Evolutionary conservation across 2,113 vertebrate genomes (phyloP).

Genomic region (Anguilla japonica): DNA sequence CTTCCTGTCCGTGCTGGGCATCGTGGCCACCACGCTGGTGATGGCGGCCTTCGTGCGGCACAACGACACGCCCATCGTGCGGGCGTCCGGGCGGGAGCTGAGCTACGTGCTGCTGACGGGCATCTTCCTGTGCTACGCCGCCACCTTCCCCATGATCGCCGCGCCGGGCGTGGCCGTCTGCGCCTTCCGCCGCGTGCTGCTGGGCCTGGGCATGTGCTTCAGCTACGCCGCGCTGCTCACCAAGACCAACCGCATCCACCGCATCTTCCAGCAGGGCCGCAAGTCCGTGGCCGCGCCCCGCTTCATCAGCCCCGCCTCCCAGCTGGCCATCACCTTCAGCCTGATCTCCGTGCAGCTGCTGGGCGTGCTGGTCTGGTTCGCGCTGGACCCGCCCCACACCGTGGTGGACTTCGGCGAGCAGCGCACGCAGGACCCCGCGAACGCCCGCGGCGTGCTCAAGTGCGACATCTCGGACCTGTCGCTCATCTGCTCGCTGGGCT

Average conservation of each 20-base stretch:
- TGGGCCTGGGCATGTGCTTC: constrained; percentile 96
- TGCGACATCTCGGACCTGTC: constrained; percentile 97
- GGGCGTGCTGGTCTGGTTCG: constrained; percentile 89
- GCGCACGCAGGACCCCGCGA: constrained; percentile 84
- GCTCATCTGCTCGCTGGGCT: constrained; percentile 94
- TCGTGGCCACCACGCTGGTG: constrained; percentile 86
- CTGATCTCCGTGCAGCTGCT: constrained; percentile 92
- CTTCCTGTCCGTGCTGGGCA: constrained; percentile 89
- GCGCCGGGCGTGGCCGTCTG: constrained; percentile 83
- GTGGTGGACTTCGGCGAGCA: constrained; percentile 94
- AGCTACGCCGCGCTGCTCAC: constrained; percentile 93
- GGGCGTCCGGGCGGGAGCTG: constrained; percentile 90
- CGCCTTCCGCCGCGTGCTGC: constrained; percentile 87
- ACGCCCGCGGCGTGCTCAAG: constrained; percentile 88
- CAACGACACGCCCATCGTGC: constrained; percentile 90
- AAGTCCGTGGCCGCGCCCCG: constrained; percentile 88
- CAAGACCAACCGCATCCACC: constrained; percentile 97
- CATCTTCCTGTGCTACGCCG: constrained; percentile 92
- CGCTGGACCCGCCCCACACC: constrained; percentile 84
- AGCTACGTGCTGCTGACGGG: constrained; percentile 93
- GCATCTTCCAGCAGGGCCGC: constrained; percentile 96
- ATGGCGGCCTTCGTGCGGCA: constrained; percentile 85
- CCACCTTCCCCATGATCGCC: constrained; percentile 96
- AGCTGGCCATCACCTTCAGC: constrained; percentile 90
- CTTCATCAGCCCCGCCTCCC: constrained; percentile 93